A percentile compares a stretch with the other conserved stretches of the same genome.
These are phyloP conservation scores for Platycnemis pennipes DNA, from an alignment of 2,888 invertebrate genomes.

Conservation along the genomic window DNA sequence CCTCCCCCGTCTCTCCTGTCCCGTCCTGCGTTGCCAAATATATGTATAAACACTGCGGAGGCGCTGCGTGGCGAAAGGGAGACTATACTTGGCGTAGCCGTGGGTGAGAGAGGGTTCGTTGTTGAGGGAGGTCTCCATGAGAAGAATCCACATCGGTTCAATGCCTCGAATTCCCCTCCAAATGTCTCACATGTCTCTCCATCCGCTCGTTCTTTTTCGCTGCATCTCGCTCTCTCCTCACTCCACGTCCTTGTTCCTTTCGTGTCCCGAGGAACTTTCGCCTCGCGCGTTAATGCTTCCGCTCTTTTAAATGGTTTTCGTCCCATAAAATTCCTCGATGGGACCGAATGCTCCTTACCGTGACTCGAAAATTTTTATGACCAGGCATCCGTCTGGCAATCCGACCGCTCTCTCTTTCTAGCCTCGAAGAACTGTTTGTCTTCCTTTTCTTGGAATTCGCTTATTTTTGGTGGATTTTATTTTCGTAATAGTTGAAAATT, in stretches of 20 bases:
- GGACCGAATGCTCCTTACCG: neutral
- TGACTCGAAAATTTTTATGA: constrained; percentile 1
- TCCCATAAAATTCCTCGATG: neutral
- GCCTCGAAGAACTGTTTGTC: neutral
- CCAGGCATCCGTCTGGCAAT: neutral
- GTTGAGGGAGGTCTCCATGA: neutral
- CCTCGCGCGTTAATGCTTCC: constrained; percentile 4
- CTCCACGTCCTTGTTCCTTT: neutral
- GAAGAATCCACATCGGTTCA: neutral
- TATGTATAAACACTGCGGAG: neutral
- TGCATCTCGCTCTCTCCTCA: neutral
- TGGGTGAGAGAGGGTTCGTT: neutral
- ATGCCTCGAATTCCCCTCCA: neutral
- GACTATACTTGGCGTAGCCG: neutral
- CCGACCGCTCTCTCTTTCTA: neutral
- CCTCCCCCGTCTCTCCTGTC: neutral
- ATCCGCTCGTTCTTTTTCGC: neutral
- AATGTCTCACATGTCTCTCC: neutral
- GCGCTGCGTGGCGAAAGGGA: neutral
- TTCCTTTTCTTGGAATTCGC: neutral
- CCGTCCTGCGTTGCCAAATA: constrained; percentile 61
- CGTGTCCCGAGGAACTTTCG: neutral
- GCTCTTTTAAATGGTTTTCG: neutral
- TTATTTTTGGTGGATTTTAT: too few species aligned
- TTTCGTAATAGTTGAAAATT: too few species aligned